Evolutionary conservation across 2,888 invertebrate genomes (phyloP), one percentile per base, ranked within the genome.

Genomic region (Pilophorus perplexus): DNA sequence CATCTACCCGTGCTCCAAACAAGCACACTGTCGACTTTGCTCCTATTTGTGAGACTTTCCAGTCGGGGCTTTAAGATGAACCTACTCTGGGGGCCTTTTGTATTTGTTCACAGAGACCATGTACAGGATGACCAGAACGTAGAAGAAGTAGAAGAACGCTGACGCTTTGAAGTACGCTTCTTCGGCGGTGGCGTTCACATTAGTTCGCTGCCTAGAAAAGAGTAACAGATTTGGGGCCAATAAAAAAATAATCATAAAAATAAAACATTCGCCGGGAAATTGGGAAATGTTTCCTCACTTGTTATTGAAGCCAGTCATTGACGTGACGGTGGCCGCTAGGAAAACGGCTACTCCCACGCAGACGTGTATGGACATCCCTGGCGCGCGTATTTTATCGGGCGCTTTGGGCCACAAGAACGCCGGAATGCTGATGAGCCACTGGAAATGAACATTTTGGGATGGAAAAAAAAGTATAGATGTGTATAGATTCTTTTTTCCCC

Each of bases 331-430:
- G 1, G 64, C 64, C 2, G 27, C 16, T 5, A 50, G 40, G 25
- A 64, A 64, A 37, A 64, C 52, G 2, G 16, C 40, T 8, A 54
- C 27, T 5, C 64, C 64, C 25, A 52, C 1, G 52, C 38, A 50
- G 20, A 64, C 52, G 64, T 64, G 64, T 8, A 64, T 40, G 0
- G 46, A 18, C 2, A 64, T 18, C n/a, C 37, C 50, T 10, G 50
- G 52, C 5, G 52, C 52, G 1, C 64, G 33, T 10, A 52, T 40
- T 1, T 23, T 12, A n/a, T 10, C 52, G 1, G 64, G 40, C 5
- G 64, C 64, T 38, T 50, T 50, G 2, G 64, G 64, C 33, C 38
- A 64, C 8, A 64, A 25, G 16, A 64, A 64, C 23, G 44, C 64
- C 1, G 52, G 52, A 14, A 64, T 40, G 27, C 64, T 64, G 2